Conservation (phyloP, 2,113 vertebrate genomes). For the Cettia cetti region DNA sequence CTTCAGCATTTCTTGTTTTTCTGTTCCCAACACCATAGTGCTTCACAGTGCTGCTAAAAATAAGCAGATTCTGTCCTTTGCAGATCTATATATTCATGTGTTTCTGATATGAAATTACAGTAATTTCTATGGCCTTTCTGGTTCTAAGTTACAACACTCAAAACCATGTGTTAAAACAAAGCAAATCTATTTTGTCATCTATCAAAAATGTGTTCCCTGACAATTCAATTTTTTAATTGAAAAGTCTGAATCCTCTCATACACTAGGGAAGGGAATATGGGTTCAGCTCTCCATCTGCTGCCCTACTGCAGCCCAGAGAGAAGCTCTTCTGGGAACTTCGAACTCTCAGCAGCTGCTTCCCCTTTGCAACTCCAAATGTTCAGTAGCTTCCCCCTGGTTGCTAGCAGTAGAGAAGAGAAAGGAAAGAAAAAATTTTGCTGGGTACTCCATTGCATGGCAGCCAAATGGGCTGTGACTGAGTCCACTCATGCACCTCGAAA, state of each 20-base stretch:
- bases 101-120: background rate
- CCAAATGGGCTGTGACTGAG: background rate
- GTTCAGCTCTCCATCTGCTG: background rate
- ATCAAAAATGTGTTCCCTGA: background rate
- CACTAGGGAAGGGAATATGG: background rate
- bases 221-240: background rate
- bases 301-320: background rate
- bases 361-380: slow-evolving; percentile 18
- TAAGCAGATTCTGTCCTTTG: background rate
- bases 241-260: background rate
- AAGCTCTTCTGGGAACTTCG: slow-evolving; percentile 9
- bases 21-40: background rate
- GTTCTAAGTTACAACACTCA: background rate
- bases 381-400: background rate
- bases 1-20: background rate
- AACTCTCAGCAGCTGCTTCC: slow-evolving; percentile 21
- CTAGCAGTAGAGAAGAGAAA: background rate
- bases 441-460: background rate
- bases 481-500: background rate
- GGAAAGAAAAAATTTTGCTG: background rate
- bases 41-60: background rate
- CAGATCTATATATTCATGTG: background rate
- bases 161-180: background rate
- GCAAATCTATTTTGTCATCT: background rate
- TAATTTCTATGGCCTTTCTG: background rate